phyloP scores from a whole-genome alignment of 2,888 invertebrate genomes.

The Lamproptera curius region DNA sequence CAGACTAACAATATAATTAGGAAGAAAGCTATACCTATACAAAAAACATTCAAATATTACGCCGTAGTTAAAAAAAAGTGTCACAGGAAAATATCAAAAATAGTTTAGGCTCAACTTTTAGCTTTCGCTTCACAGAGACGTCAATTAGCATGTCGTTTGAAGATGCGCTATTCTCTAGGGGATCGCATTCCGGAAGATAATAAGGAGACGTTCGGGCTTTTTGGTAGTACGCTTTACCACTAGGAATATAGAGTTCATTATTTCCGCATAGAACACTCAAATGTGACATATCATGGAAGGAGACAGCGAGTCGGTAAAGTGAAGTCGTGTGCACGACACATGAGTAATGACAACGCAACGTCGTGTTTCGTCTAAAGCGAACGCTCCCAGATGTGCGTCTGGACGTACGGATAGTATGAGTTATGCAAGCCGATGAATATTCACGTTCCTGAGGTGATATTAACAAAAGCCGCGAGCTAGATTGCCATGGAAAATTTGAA shows the following conservation, averaged over 20 bases:
- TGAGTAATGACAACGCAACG: slow-evolving; percentile 73
- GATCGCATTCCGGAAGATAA: slow-evolving; percentile 37
- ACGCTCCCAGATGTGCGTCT: slow-evolving; percentile 66
- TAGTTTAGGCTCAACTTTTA: slow-evolving; percentile 41
- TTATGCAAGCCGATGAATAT: slow-evolving; percentile 53
- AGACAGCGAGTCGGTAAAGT: slow-evolving; percentile 48
- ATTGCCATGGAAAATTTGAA: slow-evolving; percentile 35
- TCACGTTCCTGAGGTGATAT: slow-evolving; percentile 37
- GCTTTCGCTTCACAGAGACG: slow-evolving; percentile 55
- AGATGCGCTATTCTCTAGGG: slow-evolving; percentile 57
- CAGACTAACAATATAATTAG: too few relatives aligned
- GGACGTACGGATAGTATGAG: slow-evolving; percentile 56
- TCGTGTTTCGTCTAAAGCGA: slow-evolving; percentile 57
- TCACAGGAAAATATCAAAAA: slow-evolving; percentile 51
- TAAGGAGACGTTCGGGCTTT: slow-evolving; percentile 31
- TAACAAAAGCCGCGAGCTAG: slow-evolving; percentile 35
- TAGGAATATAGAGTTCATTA: slow-evolving; percentile 48
- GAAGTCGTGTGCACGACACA: slow-evolving; percentile 70
- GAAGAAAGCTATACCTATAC: too few relatives aligned
- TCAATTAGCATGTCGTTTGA: slow-evolving; percentile 76
- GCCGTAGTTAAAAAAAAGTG: too few relatives aligned
- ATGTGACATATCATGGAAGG: slow-evolving; percentile 50
- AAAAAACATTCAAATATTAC: too few relatives aligned
- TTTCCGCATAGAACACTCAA: slow-evolving; percentile 35
- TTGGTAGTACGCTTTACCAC: slow-evolving; percentile 38